Base-by-base conservation (phyloP, 2,888 invertebrate genomes). In the Philopedon plagiatum region DNA sequence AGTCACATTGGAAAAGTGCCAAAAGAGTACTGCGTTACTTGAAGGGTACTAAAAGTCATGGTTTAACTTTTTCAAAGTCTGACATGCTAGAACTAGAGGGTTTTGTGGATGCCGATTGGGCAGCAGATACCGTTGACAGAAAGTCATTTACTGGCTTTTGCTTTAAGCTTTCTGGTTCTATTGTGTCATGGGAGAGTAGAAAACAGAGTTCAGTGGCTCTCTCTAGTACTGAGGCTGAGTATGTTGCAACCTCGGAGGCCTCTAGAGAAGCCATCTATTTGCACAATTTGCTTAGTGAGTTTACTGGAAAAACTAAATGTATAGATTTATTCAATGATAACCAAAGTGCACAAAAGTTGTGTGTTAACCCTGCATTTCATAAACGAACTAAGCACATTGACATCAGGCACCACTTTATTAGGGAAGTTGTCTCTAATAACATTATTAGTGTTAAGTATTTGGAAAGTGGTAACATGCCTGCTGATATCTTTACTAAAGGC, bases 91-190 rank as follows among this genome's bases (percentile, higher is more conserved):
- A 11, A 49, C 18, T 58, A 4, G 34, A 13, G 5, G 62, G 67
- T 9, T 68, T 26, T 68, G 68, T 46, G 1, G 63, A 68, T 51
- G 46, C 69, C 8, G 73, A 73, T 60, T 72, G 56, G 54, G 71
- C 49, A 9, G 61, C 37, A 5, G 37, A 74, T 39, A 7, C 3
- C 7, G 7, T 9, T 9, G 73, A 73, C 26, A 32, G 66, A 26
- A 62, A 58, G 18, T 72, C 68, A 1, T 72, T 26, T 39, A 56
- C 39, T 29, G 67, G 62, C 0, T 68, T 37, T 46, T 9, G 46
- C 11, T 67, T 67, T 51, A 34, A 13, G 15, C 39, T 68, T 29
- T 39, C 56, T 8, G 63, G 57, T 9, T 60, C 51, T 8, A 13
- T 60, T n/a, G 44, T 67, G 21, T 61, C 62, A 0, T 72, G 62